Base-by-base conservation (phyloP, 1,140 invertebrate species). In the Orchestia grillus region DNA sequence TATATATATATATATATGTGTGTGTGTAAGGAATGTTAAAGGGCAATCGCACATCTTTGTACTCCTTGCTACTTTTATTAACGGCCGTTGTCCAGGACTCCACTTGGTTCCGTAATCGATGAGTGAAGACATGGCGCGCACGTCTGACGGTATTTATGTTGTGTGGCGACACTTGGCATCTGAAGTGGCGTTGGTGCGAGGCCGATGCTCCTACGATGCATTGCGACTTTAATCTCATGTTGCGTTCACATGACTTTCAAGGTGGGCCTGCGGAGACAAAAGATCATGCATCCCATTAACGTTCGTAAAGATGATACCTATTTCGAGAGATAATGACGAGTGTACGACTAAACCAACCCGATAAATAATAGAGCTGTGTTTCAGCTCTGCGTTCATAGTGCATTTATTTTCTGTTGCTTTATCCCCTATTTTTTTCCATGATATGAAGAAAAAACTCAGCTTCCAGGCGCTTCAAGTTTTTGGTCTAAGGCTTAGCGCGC, bases 131-230 rank as follows among this genome's bases (percentile, higher is more conserved):
- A 90, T 28, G n/a, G 88, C 88, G 62, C 62, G 62, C 62, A 77
- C 62, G 62, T 77, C 62, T 53, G 62, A 28, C 62, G n/a, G 36
- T 42, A 90, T 90, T 41, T 90, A 19, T 90, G 88, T 90, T 90
- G 43, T 90, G n/a, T 90, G 88, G 88, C 28, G 88, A 28, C 43
- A 44, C 43, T 44, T 44, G 88, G 88, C 43, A 90, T 90, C 41
- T 43, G 88, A 8, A 6, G 36, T 41, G 15, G n/a, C 41, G 36
- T 44, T 90, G 88, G 41, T 90, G 8, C 41, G 88, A 90, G 88
- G 88, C n/a, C 88, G 88, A 90, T 90, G 88, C 88, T 90, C 88
- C 43, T 90, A 90, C 88, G 88, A 90, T 90, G 88, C 88, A 90
- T 90, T 90, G 88, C 88, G 88, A 90, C 88, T 90, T 90, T 90